Base-by-base conservation (phyloP, 2,797 vertebrate genomes). In the Phrynocephalus forsythii region DNA sequence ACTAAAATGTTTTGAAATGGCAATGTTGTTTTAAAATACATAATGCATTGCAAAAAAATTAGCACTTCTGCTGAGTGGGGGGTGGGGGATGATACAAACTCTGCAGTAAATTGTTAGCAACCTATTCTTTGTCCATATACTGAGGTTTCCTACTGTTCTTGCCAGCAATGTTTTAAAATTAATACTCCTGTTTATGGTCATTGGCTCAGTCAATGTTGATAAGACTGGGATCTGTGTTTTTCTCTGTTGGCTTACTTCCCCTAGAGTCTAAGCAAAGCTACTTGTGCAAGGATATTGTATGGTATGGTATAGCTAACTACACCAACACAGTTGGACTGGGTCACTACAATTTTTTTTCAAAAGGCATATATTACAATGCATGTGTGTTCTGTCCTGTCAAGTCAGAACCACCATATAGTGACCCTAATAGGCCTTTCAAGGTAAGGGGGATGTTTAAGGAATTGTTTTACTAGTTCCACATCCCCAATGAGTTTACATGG, bases 81-180 rank as follows among this genome's bases (percentile, higher is more conserved):
- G 13, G 60, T 33, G 33, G 33, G 33, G 13, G 1, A 80, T 20
- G n/a, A 72, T 16, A 72, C 18, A 30, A 44, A 72, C 63, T 80
- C 85, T 80, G n/a, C 71, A 60, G 72, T 72, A 83, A 48, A 73
- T 63, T 80, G 68, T 72, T 33, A 9, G 68, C 75, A 79, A 56
- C 5, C 13, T 81, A 48, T 81, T 73, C 33, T 63, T 75, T 22
- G 18, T 81, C 11, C 30, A 0, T 7, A n/a, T 81, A 66, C 30
- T 73, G 33, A 71, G 33, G 69, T 26, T 86, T 72, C 24, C 52
- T 78, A 81, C 73, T 30, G 22, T 87, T 67, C 60, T 52, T 77
- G 44, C 44, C 44, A 82, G 24, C 33, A 24, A 28, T 67, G 72
- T 28, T 77, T 77, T 82, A 67, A 72, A 82, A 82, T 52, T 77